Base-by-base conservation (phyloP, 2,113 vertebrate genomes). In the Ceyx melanurus region DNA sequence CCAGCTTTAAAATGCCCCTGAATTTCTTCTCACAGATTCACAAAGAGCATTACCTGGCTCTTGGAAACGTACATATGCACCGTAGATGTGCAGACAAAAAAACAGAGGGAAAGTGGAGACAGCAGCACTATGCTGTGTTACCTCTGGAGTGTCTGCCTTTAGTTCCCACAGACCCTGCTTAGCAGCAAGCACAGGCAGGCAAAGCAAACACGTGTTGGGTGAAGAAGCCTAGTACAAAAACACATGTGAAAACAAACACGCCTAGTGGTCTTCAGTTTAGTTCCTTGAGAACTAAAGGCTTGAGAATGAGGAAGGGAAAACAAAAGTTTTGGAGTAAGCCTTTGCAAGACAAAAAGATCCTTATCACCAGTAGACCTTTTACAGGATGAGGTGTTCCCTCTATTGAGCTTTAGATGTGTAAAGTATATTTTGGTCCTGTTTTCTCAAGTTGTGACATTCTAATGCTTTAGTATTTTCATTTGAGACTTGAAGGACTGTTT, bases 11-110 rank as follows among this genome's bases (percentile, higher is more conserved):
- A 85, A 66, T 54, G 7, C 22, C 21, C 12, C 25, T 48, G 37
- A 6, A 26, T 77, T 94, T 91, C 76, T 71, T 74, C 46, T 86
- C n/a, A 46, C 48, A 83, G n/a, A 64, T 83, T 89, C 40, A 8
- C 15, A 35, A 11, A 70, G 50, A 73, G 6, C 31, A 6, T 76
- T 46, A 56, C 17, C 42, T 91, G 46, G 15, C 35, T 87, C 45
- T 60, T 86, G 50, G 72, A 70, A 64, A 80, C 5, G 10, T 46
- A 61, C 35, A 3, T 45, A 2, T 29, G 50, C 58, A 50, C 37
- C 19, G 57, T 51, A 54, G 53, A 57, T 1, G 1, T 8, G 7
- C 72, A 72, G 61, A 42, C 33, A 56, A 58, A 76, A 76, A 78
- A 73, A 23, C 10, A 2, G 15, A 53, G 43, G 61, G 48, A 35